These are phyloP conservation scores for Ganaspis brasiliensis DNA, from an alignment of 2,888 invertebrate genomes.

Conservation along the genomic window DNA sequence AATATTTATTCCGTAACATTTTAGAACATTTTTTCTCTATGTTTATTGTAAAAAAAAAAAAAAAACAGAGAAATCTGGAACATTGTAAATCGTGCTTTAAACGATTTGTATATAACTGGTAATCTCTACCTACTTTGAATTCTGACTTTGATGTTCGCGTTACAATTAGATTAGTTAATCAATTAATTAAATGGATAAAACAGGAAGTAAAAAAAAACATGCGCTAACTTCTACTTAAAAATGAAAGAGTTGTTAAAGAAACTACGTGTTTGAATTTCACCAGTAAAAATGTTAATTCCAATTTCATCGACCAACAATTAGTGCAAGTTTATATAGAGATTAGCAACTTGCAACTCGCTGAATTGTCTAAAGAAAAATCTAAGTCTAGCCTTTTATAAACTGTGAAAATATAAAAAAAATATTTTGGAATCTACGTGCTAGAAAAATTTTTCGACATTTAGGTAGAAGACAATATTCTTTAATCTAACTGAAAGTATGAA, in stretches of 20 bases:
- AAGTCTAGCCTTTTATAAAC: slow-evolving; percentile 74
- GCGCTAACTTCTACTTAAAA: slow-evolving; percentile 27
- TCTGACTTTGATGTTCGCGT: slow-evolving; percentile 11
- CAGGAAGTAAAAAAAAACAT: slow-evolving; percentile 19
- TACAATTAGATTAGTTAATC: slow-evolving; percentile 11
- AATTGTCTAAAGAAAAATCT: slow-evolving; percentile 51
- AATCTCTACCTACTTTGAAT: slow-evolving; percentile 18
- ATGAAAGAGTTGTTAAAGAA: background rate
- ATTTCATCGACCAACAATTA: slow-evolving; percentile 23
- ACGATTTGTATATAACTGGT: slow-evolving; percentile 7
- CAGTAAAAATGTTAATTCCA: background rate
- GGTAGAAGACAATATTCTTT: slow-evolving; percentile 72
- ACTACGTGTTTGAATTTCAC: slow-evolving; percentile 6
- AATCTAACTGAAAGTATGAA: slow-evolving; percentile 76
- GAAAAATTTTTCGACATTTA: slow-evolving; percentile 72
- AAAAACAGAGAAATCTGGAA: background rate
- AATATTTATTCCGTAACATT: background rate
- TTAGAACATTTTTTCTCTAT: background rate
- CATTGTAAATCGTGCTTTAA: slow-evolving; percentile 6
- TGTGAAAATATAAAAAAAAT: slow-evolving; percentile 70
- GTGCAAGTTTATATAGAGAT: slow-evolving; percentile 33
- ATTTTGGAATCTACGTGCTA: slow-evolving; percentile 75
- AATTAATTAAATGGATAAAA: slow-evolving; percentile 34
- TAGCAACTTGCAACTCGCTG: slow-evolving; percentile 67
- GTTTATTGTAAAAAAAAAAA: background rate